A percentile compares a stretch with the other conserved stretches of the same genome.
These are phyloP conservation scores for Alloscopus bannaensis DNA, from an alignment of 2,888 invertebrate genomes.

Conservation along the genomic window DNA sequence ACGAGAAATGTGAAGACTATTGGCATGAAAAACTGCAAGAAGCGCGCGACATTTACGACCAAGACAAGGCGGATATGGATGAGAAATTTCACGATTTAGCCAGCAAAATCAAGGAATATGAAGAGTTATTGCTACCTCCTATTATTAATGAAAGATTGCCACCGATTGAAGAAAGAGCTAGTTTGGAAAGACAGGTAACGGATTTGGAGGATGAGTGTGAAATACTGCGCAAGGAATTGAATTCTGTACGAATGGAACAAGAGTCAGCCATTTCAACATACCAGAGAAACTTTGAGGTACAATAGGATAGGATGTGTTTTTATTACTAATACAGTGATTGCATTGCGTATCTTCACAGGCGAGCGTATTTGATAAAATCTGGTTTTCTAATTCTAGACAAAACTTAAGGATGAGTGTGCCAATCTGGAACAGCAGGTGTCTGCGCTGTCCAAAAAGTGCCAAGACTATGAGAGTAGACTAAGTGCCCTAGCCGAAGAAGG, in stretches of 20 bases:
- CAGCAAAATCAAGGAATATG: slow-evolving; percentile 86
- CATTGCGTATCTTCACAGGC: too few species aligned
- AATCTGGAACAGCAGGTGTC: slow-evolving; percentile 70
- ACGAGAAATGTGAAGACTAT: slow-evolving; percentile 91
- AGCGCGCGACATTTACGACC: slow-evolving; percentile 84
- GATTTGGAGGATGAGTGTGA: slow-evolving; percentile 84
- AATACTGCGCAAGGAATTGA: slow-evolving; percentile 77
- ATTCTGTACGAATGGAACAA: slow-evolving; percentile 70
- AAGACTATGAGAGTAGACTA: slow-evolving; percentile 69
- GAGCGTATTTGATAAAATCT: slow-evolving; percentile 11
- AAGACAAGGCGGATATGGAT: slow-evolving; percentile 76
- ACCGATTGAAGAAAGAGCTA: slow-evolving; percentile 86
- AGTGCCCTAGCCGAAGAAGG: slow-evolving; percentile 69
- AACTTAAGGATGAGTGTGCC: slow-evolving; percentile 67
- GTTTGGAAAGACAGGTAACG: slow-evolving; percentile 81
- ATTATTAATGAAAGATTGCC: slow-evolving; percentile 79
- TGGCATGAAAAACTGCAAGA: slow-evolving; percentile 88
- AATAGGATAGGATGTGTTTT: too few species aligned
- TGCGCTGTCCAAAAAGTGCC: slow-evolving; percentile 69
- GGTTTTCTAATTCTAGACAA: slow-evolving; percentile 32
- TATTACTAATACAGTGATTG: too few species aligned
- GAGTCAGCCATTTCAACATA: slow-evolving; percentile 62
- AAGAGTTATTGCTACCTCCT: slow-evolving; percentile 81
- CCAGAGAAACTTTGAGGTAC: slow-evolving; percentile 66
- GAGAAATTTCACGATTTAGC: slow-evolving; percentile 85